Evolutionary conservation across 1,140 invertebrate species (phyloP).

Genomic region (Helicoverpa armigera): DNA sequence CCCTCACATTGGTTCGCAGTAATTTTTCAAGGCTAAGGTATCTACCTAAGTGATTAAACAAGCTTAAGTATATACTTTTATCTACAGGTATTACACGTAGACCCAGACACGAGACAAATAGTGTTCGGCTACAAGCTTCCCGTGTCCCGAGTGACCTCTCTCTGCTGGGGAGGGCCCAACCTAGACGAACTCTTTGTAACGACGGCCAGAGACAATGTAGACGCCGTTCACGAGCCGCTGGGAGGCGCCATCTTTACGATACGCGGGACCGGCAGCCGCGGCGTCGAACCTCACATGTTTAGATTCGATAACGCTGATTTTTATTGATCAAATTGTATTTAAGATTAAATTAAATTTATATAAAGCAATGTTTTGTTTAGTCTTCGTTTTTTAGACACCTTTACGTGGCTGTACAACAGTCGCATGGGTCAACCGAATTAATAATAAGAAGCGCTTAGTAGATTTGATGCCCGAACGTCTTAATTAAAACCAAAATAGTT

Average conservation of each 20-base stretch:
- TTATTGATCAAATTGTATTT: conserved; percentile 58
- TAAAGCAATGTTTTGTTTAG: conserved; percentile 13
- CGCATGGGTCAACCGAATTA: no score
- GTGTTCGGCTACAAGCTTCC: conserved; percentile 73
- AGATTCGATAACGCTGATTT: conserved; percentile 68
- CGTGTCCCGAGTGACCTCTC: conserved; percentile 66
- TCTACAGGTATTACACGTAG: conserved; percentile 70
- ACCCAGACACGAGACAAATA: conserved; percentile 67
- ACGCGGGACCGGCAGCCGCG: conserved; percentile 65
- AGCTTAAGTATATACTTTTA: not conserved
- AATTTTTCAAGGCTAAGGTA: no score
- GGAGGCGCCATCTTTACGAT: conserved; percentile 76
- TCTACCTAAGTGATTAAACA: no score
- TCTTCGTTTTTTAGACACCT: not conserved
- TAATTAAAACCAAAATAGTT: no score
- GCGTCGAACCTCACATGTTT: conserved; percentile 61
- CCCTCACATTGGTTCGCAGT: no score
- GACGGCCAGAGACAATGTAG: conserved; percentile 62
- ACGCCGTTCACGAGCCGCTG: conserved; percentile 54
- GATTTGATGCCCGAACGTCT: no score
- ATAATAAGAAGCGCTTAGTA: no score
- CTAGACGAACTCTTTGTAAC: conserved; percentile 76
- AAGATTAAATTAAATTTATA: not conserved
- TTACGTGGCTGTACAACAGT: not conserved
- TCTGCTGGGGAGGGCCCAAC: conserved; percentile 75